A percentile compares a stretch with the other conserved stretches of the same genome.
phyloP scores from a whole-genome alignment of 92 coral and sea anemone genomes.

The Pocillopora meandrina region DNA sequence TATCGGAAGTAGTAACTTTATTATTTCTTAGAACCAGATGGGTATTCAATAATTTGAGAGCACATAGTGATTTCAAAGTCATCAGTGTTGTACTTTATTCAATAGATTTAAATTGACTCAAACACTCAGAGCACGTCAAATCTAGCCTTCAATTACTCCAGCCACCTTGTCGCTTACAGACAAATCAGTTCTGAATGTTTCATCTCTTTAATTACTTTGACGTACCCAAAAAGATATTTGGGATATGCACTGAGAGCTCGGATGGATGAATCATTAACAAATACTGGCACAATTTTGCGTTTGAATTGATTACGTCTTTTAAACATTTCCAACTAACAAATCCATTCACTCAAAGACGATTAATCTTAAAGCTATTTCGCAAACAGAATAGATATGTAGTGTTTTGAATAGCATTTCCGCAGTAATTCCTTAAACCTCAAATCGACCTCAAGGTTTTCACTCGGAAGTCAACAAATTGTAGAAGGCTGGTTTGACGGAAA shows the following conservation, averaged over 20 bases:
- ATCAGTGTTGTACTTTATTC: background rate
- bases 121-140: constrained; percentile 6
- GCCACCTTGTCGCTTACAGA: constrained; percentile 37
- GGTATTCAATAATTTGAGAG: background rate
- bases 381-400: background rate
- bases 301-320: background rate
- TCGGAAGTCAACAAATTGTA: background rate
- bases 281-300: background rate
- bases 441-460: background rate
- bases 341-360: background rate
- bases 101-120: background rate
- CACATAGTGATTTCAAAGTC: background rate
- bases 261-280: constrained; percentile 4
- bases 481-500: background rate
- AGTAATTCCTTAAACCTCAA: background rate
- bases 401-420: constrained; percentile 20
- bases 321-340: background rate
- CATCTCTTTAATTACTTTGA: constrained; percentile 36
- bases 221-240: constrained; percentile 18
- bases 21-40: constrained; percentile 24
- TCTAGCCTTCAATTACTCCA: constrained; percentile 18
- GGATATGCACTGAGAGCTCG: background rate
- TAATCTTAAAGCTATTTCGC: background rate
- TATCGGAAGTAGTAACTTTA: constrained; percentile 22
- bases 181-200: constrained; percentile 44